Base-by-base conservation (phyloP, 1,140 invertebrate genomes). In the Drosophila lacertosa region DNA sequence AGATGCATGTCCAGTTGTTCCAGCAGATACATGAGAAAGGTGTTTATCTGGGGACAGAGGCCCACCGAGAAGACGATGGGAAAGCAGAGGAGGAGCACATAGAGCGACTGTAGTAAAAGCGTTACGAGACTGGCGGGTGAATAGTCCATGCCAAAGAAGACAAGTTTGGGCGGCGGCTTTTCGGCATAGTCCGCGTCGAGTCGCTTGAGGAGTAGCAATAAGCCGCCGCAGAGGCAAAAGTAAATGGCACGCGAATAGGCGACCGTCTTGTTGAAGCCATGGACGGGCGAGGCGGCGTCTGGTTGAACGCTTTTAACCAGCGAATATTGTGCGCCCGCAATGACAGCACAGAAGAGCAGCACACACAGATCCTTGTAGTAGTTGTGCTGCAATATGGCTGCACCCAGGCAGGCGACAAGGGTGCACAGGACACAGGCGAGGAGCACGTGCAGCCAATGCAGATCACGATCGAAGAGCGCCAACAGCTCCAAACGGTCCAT, bases 281-380 rank as follows among this genome's bases (percentile, higher is more conserved):
- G 98, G 11, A 98, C 98, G 0, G 99, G 98, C 3, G 98, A 99
- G 0, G 98, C 96, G 0, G 98, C 98, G 92, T 99, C 99, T 1
- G 99, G 99, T 89, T 99, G 99, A 3, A 99, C 99, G 91, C 98
- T 99, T 92, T 99, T 99, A 11, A 99, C 92, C 45, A 99, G 92
- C 0, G 98, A 99, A 92, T 99, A 99, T 91, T 99, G 98, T 91
- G 97, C 98, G 7, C 97, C 96, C 9, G 98, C 98, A 42, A 99
- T 98, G 18, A 99, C 96, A 77, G 99, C 97, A 92, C 98, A 99
- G 91, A 99, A 98, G 66, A 99, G 93, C 92, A 99, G 97, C 4
- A 98, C 96, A 76, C 95, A 96, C 33, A 99, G 94, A 91, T 99
- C 98, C 75, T 95, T 94, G 92, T 98, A 99, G 89, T 98, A 96